These are phyloP conservation scores for Epicauta chinensis DNA, from an alignment of 1,140 invertebrate genomes.

Conservation along the genomic window DNA sequence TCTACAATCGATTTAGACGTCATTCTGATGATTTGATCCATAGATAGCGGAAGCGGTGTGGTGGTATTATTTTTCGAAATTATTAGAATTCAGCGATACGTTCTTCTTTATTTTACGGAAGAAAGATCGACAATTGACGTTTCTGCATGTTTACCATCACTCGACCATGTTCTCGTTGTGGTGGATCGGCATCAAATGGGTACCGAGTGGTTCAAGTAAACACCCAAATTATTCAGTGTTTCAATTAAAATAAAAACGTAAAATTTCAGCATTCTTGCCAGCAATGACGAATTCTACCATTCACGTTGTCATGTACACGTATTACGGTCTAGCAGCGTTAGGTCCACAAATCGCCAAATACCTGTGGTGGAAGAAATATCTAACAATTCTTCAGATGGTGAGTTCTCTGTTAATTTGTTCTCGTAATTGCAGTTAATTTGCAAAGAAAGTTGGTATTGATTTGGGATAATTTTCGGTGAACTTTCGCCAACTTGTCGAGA, in stretches of 20 bases:
- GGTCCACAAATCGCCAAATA: conserved; percentile 73
- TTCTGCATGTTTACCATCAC: conserved; percentile 88
- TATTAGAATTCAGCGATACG: conserved; percentile 90
- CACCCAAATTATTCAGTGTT: not conserved
- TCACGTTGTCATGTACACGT: conserved; percentile 90
- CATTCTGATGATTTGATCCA: conserved; percentile 7
- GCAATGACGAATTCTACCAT: conserved; percentile 88
- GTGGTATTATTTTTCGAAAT: conserved; percentile 96
- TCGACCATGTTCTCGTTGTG: conserved; percentile 88
- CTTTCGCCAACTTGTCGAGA: too few relatives aligned
- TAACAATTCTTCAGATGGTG: conserved; percentile 76
- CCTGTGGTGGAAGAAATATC: conserved; percentile 92
- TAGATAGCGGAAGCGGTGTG: conserved; percentile 90
- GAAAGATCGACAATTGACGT: conserved; percentile 81
- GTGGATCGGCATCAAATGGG: conserved; percentile 97
- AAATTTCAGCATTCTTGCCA: conserved; percentile 75
- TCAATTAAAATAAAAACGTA: not conserved
- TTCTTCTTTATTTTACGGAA: conserved; percentile 86
- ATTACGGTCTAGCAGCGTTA: conserved; percentile 80
- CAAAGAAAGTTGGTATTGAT: conserved; percentile 6
- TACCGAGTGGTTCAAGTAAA: conserved; percentile 84
- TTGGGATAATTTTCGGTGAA: too few relatives aligned
- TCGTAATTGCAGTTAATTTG: not conserved
- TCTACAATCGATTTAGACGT: conserved; percentile 3
- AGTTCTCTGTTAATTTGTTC: conserved; percentile 18